Evolutionary conservation across 2,888 invertebrate genomes (phyloP).

Genomic region (Alitta virens): DNA sequence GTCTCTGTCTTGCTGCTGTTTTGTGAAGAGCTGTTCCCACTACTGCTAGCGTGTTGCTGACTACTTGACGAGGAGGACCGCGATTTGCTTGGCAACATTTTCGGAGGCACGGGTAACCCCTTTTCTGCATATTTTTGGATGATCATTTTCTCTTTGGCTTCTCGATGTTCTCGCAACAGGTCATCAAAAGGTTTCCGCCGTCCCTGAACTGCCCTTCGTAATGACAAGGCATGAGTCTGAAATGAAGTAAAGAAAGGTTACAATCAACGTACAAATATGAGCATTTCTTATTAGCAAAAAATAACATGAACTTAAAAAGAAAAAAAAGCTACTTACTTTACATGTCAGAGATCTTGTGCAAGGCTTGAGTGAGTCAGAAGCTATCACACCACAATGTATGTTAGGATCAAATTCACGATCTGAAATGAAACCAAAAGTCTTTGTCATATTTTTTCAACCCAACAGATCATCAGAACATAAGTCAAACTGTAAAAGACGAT

Average conservation of each 20-base stretch:
- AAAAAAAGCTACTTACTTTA: constrained; percentile 54
- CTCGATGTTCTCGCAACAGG: constrained; percentile 71
- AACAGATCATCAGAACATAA: too few species aligned
- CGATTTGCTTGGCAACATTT: constrained; percentile 4
- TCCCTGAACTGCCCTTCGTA: constrained; percentile 70
- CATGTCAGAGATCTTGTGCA: constrained; percentile 77
- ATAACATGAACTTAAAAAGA: too few species aligned
- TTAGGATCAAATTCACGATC: constrained; percentile 77
- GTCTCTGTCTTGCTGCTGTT: background rate
- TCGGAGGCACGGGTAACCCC: constrained; percentile 18
- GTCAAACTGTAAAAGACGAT: too few species aligned
- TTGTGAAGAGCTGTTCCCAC: background rate
- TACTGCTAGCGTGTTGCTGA: background rate
- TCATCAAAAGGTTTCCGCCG: constrained; percentile 74
- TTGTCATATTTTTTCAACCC: too few species aligned
- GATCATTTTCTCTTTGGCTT: constrained; percentile 30
- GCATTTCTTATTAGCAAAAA: background rate
- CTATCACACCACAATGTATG: constrained; percentile 78
- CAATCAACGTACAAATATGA: too few species aligned
- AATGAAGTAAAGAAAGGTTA: too few species aligned
- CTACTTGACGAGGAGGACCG: background rate
- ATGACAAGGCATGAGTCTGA: constrained; percentile 66
- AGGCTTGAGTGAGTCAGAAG: constrained; percentile 66
- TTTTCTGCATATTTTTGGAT: constrained; percentile 39
- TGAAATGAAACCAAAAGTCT: constrained; percentile 20